phyloP scores from a whole-genome alignment of 2,797 vertebrate species.

The Otolemur crassicaudatus region DNA sequence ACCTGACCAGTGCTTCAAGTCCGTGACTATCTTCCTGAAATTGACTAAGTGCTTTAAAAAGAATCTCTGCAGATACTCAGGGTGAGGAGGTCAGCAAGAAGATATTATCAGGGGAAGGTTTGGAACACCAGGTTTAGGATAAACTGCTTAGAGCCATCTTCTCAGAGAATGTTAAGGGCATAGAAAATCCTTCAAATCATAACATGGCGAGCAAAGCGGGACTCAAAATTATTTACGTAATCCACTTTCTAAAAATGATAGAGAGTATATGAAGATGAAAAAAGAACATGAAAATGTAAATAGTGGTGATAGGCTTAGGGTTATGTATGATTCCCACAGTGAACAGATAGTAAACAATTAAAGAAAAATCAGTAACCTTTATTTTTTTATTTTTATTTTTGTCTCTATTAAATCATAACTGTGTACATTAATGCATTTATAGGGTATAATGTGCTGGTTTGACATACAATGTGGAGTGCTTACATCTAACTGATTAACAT shows the following conservation, averaged over 20 bases:
- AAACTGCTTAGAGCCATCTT: neutral
- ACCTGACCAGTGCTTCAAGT: conserved; percentile 47
- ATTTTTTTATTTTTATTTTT: too few relatives aligned
- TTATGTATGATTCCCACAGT: neutral
- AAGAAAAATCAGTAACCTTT: neutral
- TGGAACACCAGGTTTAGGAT: conserved; percentile 38
- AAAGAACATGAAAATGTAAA: neutral
- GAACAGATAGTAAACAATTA: neutral
- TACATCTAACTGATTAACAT: too few relatives aligned
- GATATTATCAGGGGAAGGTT: conserved; percentile 47
- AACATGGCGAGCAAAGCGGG: conserved; percentile 35
- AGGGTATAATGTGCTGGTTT: too few relatives aligned
- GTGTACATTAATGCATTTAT: too few relatives aligned
- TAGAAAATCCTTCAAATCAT: neutral
- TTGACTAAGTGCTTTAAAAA: conserved; percentile 73
- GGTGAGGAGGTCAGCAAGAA: conserved; percentile 53
- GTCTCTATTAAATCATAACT: too few relatives aligned
- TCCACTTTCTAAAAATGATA: neutral
- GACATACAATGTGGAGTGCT: too few relatives aligned
- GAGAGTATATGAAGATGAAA: neutral
- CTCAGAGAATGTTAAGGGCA: neutral
- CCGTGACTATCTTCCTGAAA: conserved; percentile 50
- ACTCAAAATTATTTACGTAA: neutral
- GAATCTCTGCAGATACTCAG: conserved; percentile 49
- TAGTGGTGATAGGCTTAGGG: neutral